Percentiles rank a stretch among this genome's conserved stretches.
Conservation (phyloP, 2,888 invertebrate genomes). For the Ctena decussata region DNA sequence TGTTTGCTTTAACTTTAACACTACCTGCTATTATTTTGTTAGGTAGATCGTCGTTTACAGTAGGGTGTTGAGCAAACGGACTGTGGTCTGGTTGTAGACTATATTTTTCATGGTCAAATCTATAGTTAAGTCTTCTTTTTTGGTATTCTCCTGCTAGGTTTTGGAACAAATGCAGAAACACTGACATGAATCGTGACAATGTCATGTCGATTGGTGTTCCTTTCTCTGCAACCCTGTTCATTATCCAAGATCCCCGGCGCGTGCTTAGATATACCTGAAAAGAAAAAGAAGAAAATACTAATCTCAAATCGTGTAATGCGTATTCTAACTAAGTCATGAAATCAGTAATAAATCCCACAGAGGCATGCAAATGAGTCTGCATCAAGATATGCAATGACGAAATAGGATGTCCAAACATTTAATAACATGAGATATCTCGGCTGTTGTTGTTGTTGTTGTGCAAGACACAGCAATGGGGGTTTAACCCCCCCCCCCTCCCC, state of each 20-base stretch:
- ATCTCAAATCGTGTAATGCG: too few relatives aligned
- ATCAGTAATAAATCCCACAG: too few relatives aligned
- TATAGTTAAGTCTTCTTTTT: conserved; percentile 72
- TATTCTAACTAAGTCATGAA: too few relatives aligned
- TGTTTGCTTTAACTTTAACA: conserved; percentile 83
- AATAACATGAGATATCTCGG: too few relatives aligned
- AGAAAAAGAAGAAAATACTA: not conserved
- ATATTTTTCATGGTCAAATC: conserved; percentile 86
- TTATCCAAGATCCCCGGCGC: conserved; percentile 87
- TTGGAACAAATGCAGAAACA: conserved; percentile 48
- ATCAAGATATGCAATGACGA: too few relatives aligned
- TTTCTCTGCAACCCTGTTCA: conserved; percentile 82
- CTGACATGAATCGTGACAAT: conserved; percentile 38
- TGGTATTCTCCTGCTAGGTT: not conserved
- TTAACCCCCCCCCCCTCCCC: too few relatives aligned
- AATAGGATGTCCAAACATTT: too few relatives aligned
- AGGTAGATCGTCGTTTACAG: conserved; percentile 86
- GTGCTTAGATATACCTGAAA: conserved; percentile 87
- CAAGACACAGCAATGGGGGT: too few relatives aligned
- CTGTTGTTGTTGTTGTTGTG: too few relatives aligned
- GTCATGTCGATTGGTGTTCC: conserved; percentile 82
- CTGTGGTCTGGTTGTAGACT: conserved; percentile 85
- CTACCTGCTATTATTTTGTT: conserved; percentile 86
- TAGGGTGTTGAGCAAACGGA: conserved; percentile 79
- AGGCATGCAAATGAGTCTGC: too few relatives aligned